These are phyloP conservation scores for Aepyceros melampus DNA, from an alignment of 2,113 vertebrate genomes.

Conservation along the genomic window DNA sequence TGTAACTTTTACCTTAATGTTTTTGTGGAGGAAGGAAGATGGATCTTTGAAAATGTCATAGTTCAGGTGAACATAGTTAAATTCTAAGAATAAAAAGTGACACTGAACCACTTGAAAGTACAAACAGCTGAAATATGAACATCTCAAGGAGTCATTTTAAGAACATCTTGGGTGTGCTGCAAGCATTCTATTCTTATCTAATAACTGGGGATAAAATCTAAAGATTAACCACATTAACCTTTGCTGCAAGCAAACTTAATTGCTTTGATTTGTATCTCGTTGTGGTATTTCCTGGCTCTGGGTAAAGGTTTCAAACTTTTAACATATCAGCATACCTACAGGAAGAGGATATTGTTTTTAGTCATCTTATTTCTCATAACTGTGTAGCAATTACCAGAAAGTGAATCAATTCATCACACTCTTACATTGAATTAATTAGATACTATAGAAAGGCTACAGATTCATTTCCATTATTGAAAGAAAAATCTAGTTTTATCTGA, in stretches of 20 bases:
- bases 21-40: conserved; percentile 30
- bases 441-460: conserved; percentile 1
- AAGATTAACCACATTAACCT: conserved; percentile 39
- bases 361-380: conserved; percentile 63
- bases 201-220: not conserved
- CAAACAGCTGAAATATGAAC: conserved; percentile 29
- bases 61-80: conserved; percentile 39
- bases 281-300: conserved; percentile 28
- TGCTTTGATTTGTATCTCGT: conserved; percentile 46
- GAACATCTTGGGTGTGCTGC: not conserved
- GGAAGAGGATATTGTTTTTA: conserved; percentile 56
- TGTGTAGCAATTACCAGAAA: conserved; percentile 64
- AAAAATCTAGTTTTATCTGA: conserved; percentile 53
- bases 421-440: conserved; percentile 53
- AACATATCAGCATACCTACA: conserved; percentile 46
- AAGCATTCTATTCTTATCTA: conserved; percentile 30
- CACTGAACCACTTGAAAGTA: conserved; percentile 29
- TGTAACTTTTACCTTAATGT: conserved; percentile 36
- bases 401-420: conserved; percentile 48
- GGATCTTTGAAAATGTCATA: conserved; percentile 52
- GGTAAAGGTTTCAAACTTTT: conserved; percentile 32
- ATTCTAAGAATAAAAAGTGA: conserved; percentile 39
- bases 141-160: conserved; percentile 42
- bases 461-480: conserved; percentile 58
- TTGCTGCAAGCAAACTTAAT: conserved; percentile 31